phyloP scores from a whole-genome alignment of 2,888 invertebrate genomes.

The Caenorhabditis sulstoni region DNA sequence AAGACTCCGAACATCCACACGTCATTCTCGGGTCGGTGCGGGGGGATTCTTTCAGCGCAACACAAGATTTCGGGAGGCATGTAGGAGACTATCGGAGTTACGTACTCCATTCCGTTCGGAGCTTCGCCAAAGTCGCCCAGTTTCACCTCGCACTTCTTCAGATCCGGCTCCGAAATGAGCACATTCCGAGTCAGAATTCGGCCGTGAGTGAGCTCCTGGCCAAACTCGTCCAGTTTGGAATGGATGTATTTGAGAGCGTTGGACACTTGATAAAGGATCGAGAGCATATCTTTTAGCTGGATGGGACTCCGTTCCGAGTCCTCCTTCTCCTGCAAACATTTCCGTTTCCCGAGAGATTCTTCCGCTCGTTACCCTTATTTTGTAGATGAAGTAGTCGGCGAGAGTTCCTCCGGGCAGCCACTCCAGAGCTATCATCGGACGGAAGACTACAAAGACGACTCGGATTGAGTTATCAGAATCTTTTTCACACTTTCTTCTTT shows the following conservation, averaged over 20 bases:
- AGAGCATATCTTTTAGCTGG: conserved; percentile 73
- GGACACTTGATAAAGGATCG: conserved; percentile 65
- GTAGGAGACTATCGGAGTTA: conserved; percentile 75
- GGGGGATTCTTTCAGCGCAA: conserved; percentile 69
- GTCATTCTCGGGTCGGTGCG: conserved; percentile 77
- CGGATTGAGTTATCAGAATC: not conserved
- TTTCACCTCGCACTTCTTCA: conserved; percentile 75
- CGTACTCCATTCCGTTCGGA: conserved; percentile 51
- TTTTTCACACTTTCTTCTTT: conserved; percentile 30
- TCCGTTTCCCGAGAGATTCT: not conserved
- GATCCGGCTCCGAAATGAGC: conserved; percentile 70
- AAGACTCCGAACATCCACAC: conserved; percentile 79
- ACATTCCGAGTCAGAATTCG: conserved; percentile 78
- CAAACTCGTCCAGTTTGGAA: conserved; percentile 66
- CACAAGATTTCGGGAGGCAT: conserved; percentile 77
- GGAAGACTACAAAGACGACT: conserved; percentile 67
- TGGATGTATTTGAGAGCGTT: conserved; percentile 77
- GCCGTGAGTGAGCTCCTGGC: conserved; percentile 78
- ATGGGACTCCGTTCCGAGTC: conserved; percentile 70
- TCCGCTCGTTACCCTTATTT: conserved; percentile 69
- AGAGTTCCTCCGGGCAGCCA: conserved; percentile 79
- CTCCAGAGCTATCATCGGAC: conserved; percentile 79
- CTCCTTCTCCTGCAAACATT: conserved; percentile 67
- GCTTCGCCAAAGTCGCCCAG: conserved; percentile 79
- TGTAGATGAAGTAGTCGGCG: conserved; percentile 75